Percentiles rank a stretch among this genome's conserved stretches.
These are phyloP conservation scores for Paradisaea rubra DNA, from an alignment of 2,113 vertebrate genomes.

Conservation along the genomic window DNA sequence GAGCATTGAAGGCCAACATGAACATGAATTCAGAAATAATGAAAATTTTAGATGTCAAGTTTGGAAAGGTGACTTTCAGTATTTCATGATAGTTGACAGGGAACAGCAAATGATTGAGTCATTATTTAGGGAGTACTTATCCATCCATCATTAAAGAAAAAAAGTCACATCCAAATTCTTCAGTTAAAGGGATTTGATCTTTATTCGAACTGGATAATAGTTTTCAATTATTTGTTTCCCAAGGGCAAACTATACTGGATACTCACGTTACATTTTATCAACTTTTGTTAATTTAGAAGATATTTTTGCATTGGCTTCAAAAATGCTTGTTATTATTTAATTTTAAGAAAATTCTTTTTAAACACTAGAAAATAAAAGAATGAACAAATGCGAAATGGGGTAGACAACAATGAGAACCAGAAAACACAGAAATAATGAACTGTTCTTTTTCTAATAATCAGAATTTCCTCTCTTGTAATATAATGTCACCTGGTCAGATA, in stretches of 20 bases:
- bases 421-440: neutral
- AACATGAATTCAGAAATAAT: neutral
- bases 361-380: neutral
- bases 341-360: neutral
- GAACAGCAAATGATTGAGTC: neutral
- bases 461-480: neutral
- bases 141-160: neutral
- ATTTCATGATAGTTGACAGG: neutral
- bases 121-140: neutral
- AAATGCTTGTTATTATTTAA: neutral
- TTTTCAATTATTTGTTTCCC: neutral
- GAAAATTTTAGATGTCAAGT: rapidly evolving
- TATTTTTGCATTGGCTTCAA: neutral
- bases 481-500: neutral
- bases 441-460: neutral
- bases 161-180: neutral
- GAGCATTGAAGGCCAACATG: neutral
- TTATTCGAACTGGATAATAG: neutral
- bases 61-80: neutral
- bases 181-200: neutral
- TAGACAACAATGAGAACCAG: neutral
- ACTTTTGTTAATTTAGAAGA: neutral
- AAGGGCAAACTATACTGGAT: neutral
- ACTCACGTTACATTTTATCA: neutral
- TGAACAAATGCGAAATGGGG: neutral